Percentiles rank a stretch among this genome's conserved stretches.
phyloP scores from a whole-genome alignment of 1,140 invertebrate species.

The Phymorhynchus buccinoides region DNA sequence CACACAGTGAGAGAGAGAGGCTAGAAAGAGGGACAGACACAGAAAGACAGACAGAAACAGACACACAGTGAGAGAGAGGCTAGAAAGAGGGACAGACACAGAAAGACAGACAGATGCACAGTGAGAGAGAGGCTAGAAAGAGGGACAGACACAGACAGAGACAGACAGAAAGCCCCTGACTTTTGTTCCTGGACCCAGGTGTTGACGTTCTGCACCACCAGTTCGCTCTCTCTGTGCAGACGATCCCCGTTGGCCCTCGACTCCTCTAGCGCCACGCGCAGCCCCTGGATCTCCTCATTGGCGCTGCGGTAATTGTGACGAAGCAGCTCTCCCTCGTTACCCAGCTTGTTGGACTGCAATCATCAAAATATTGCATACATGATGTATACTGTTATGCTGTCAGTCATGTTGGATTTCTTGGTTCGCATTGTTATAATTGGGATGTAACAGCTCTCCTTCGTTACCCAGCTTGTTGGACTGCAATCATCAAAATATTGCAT shows the following conservation, averaged over 20 bases:
- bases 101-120: neutral
- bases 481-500: no score
- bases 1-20: neutral
- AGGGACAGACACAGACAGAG: neutral
- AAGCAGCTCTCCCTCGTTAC: slow-evolving; percentile 63
- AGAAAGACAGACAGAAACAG: neutral
- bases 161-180: slow-evolving; percentile 51
- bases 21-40: neutral
- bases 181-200: slow-evolving; percentile 73
- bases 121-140: neutral
- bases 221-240: slow-evolving; percentile 71
- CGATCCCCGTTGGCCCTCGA: slow-evolving; percentile 70
- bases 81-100: neutral
- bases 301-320: slow-evolving; percentile 68
- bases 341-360: slow-evolving; percentile 59
- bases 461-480: no score
- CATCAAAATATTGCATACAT: no score
- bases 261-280: slow-evolving; percentile 69
- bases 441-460: no score
- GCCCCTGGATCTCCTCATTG: slow-evolving; percentile 67
- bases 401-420: no score
- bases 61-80: neutral
- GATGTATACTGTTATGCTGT: no score
- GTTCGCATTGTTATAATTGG: no score
- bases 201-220: slow-evolving; percentile 73